Evolutionary conservation across 2,113 vertebrate species (phyloP).

Genomic region (Cygnus buccinator): DNA sequence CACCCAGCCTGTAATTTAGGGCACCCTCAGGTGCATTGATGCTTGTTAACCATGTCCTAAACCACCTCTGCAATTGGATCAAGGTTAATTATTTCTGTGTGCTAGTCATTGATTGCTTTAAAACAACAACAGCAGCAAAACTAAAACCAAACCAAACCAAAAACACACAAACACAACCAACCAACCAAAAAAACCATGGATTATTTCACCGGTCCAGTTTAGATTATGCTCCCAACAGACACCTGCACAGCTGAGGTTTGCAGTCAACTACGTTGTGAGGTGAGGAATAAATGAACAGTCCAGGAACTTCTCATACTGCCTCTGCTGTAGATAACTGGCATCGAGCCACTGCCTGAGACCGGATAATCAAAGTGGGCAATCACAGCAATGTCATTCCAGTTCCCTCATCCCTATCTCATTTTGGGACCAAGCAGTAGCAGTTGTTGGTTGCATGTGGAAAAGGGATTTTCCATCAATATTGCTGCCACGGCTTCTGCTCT

Average conservation of each 20-base stretch:
- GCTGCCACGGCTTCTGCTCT: neutral
- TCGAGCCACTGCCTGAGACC: neutral
- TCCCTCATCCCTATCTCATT: neutral
- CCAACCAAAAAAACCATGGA: neutral
- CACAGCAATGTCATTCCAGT: neutral
- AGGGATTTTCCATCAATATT: neutral
- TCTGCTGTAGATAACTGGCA: neutral
- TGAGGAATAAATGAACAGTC: neutral
- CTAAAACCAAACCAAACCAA: no score
- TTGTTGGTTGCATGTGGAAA: neutral
- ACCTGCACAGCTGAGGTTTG: neutral
- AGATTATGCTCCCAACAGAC: neutral
- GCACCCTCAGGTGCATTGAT: neutral
- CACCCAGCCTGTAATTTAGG: neutral
- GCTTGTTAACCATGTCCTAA: neutral
- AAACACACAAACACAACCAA: neutral
- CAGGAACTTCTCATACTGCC: neutral
- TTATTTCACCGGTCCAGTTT: neutral
- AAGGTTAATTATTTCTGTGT: neutral
- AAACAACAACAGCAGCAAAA: neutral
- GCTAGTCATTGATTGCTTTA: neutral
- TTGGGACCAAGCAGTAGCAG: neutral
- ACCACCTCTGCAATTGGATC: neutral
- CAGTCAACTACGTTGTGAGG: neutral
- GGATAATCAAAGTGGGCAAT: rapidly evolving